Percentiles rank a stretch among this genome's conserved stretches.
phyloP scores from a whole-genome alignment of 1,140 invertebrate genomes.

The Pristionchus pacificus region DNA sequence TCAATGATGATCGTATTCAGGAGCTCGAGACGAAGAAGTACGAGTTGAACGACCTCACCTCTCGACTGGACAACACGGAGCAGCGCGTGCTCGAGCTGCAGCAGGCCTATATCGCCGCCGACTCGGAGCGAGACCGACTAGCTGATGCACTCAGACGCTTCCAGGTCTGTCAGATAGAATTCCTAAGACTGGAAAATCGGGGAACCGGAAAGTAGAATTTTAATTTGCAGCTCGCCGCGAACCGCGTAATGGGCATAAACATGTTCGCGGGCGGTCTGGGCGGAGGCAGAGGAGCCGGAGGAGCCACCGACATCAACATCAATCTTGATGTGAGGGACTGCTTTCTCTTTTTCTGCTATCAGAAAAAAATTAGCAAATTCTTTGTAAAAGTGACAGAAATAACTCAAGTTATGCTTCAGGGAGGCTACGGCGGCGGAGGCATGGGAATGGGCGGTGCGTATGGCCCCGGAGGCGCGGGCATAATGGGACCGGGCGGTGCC shows the following conservation, averaged over 20 bases:
- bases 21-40: slow-evolving; percentile 48
- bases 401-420: background rate
- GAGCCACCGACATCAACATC: slow-evolving; percentile 8
- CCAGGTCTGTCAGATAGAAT: slow-evolving; percentile 30
- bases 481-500: no score
- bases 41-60: slow-evolving; percentile 49
- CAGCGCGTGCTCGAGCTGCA: slow-evolving; percentile 50
- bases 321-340: slow-evolving; percentile 28
- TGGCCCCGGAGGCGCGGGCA: background rate
- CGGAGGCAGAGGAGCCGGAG: slow-evolving; percentile 23
- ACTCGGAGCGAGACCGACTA: slow-evolving; percentile 49
- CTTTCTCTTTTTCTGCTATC: no score
- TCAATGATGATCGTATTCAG: no score
- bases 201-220: no score
- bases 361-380: no score
- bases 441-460: no score
- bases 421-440: background rate
- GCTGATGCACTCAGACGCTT: slow-evolving; percentile 49
- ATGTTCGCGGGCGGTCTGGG: slow-evolving; percentile 35
- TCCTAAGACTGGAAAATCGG: background rate
- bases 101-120: slow-evolving; percentile 53
- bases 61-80: slow-evolving; percentile 53
- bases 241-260: slow-evolving; percentile 45
- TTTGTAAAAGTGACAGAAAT: background rate
- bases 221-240: slow-evolving; percentile 33